phyloP scores from a whole-genome alignment of 92 coral and sea anemone genomes.

The Desmophyllum pertusum region DNA sequence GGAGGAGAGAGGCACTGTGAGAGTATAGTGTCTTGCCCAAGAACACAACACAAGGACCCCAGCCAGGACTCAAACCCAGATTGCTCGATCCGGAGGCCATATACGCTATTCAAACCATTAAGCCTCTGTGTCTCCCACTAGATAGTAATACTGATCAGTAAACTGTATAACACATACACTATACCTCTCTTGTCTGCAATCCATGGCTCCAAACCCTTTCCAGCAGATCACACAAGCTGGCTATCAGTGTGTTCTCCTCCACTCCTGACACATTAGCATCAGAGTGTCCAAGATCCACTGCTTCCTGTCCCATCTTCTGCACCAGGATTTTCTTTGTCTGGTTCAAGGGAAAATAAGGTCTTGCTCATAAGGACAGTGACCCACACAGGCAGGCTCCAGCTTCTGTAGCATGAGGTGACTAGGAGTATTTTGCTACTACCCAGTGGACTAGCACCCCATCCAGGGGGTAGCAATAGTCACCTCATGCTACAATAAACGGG shows the following conservation, averaged over 20 bases:
- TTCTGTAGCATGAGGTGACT: not conserved
- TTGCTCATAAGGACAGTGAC: not conserved
- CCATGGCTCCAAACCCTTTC: slow-evolving; percentile 99
- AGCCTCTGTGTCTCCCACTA: too few species aligned
- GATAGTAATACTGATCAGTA: too few species aligned
- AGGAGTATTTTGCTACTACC: not conserved
- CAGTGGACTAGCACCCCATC: too few species aligned
- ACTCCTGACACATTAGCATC: slow-evolving; percentile 97
- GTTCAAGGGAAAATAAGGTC: not conserved
- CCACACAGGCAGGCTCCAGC: not conserved
- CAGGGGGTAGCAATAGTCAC: too few species aligned
- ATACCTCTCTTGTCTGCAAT: slow-evolving; percentile 80
- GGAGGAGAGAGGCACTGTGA: too few species aligned
- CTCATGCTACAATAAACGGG: too few species aligned
- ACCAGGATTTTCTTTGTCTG: slow-evolving; percentile 95
- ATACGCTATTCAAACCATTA: too few species aligned
- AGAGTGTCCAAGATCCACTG: slow-evolving; percentile 96
- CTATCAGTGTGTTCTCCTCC: slow-evolving; percentile 95
- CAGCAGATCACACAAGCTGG: slow-evolving; percentile 95
- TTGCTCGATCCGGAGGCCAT: too few species aligned
- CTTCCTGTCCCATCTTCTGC: slow-evolving; percentile 99
- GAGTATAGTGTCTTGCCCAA: too few species aligned
- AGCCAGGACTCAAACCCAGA: too few species aligned
- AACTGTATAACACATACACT: too few species aligned
- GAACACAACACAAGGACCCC: too few species aligned